A percentile compares a stretch with the other conserved stretches of the same genome.
Conservation (phyloP, 2,888 invertebrate genomes). For the Papilio demoleus region DNA sequence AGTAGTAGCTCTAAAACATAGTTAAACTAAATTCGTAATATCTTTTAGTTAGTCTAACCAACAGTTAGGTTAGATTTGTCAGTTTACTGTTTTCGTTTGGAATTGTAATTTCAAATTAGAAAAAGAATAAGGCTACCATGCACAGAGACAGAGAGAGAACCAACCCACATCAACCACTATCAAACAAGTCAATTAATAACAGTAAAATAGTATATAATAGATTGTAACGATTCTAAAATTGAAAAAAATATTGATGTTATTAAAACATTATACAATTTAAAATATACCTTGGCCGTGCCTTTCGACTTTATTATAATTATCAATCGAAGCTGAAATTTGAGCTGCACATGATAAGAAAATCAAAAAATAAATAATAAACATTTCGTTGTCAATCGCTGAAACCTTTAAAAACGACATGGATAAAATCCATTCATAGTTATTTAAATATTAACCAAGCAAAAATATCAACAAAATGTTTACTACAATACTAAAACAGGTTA, state of each 20-base stretch:
- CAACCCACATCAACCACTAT: no score
- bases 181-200: no score
- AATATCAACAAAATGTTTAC: background rate
- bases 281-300: constrained; percentile 59
- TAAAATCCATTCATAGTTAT: constrained; percentile 8
- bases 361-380: constrained; percentile 29
- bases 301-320: constrained; percentile 47
- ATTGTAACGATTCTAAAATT: background rate
- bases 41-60: no score
- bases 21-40: background rate
- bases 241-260: no score
- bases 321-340: constrained; percentile 17
- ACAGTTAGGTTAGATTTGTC: background rate
- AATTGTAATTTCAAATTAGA: no score
- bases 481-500: constrained; percentile 12
- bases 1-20: constrained; percentile 75
- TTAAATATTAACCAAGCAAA: background rate
- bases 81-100: background rate
- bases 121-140: no score
- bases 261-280: constrained; percentile 16
- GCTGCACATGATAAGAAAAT: constrained; percentile 26
- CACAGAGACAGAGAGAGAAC: no score
- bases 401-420: constrained; percentile 6
- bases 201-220: background rate
- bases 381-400: constrained; percentile 13